phyloP scores from a whole-genome alignment of 2,797 vertebrate genomes.

The Smutsia gigantea region DNA sequence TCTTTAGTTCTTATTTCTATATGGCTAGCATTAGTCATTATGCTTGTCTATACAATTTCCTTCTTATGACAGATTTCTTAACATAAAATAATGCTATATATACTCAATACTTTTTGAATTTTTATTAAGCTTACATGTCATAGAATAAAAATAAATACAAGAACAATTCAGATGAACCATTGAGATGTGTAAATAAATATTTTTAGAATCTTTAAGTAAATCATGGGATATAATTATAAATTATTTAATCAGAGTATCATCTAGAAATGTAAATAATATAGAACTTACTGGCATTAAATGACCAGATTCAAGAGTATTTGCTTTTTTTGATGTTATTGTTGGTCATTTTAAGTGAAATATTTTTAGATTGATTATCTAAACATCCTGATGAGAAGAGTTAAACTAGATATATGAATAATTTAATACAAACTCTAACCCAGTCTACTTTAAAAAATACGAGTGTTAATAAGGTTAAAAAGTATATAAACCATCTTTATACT shows the following conservation, averaged over 20 bases:
- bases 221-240: not conserved
- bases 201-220: not conserved
- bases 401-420: not conserved
- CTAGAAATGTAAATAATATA: constrained; percentile 6
- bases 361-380: not conserved
- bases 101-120: not conserved
- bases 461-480: not conserved
- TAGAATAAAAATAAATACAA: not conserved
- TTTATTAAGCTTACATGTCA: not conserved
- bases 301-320: not conserved
- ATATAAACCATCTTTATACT: not conserved
- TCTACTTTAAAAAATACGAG: not conserved
- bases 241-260: not conserved
- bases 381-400: not conserved
- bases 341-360: not conserved
- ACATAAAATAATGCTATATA: not conserved
- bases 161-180: not conserved
- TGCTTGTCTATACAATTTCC: not conserved
- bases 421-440: not conserved
- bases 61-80: not conserved
- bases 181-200: not conserved
- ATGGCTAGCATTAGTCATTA: not conserved
- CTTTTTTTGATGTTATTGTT: not conserved
- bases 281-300: not conserved
- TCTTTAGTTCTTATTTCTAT: not conserved